Conservation (phyloP, 37 sponge, comb jelly and placozoan genomes). For the Chondrosia reniformis region DNA sequence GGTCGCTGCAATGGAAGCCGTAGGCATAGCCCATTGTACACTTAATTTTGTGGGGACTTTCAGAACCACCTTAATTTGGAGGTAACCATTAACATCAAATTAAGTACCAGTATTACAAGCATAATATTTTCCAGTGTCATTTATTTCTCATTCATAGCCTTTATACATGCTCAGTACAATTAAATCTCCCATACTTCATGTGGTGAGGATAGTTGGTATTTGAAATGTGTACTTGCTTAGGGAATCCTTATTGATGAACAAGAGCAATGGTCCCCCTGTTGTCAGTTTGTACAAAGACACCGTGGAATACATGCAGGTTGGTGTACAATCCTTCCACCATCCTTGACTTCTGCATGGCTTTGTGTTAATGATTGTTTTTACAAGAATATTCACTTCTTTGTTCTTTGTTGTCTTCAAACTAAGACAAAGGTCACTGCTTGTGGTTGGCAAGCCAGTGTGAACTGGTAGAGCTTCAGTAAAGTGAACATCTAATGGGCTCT, state of each 20-base stretch:
- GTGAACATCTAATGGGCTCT: too few relatives aligned
- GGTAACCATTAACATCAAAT: background rate
- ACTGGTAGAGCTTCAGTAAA: too few relatives aligned
- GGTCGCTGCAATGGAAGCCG: too few relatives aligned
- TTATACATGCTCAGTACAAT: background rate
- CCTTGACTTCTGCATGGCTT: background rate
- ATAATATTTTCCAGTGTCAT: background rate
- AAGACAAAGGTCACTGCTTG: too few relatives aligned
- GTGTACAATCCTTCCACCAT: too few relatives aligned
- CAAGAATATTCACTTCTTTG: background rate
- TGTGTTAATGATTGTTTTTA: background rate
- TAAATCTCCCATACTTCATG: background rate
- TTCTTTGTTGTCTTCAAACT: background rate
- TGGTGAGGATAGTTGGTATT: background rate
- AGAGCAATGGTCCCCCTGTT: background rate
- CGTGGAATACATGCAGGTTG: background rate
- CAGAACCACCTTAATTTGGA: too few relatives aligned
- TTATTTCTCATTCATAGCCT: background rate
- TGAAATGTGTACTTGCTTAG: background rate
- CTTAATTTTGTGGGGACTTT: too few relatives aligned
- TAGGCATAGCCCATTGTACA: too few relatives aligned
- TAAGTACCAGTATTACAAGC: background rate
- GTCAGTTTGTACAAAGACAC: background rate
- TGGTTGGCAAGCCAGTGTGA: too few relatives aligned
- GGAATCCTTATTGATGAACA: background rate